Percentiles rank a stretch among this genome's conserved stretches.
These are phyloP conservation scores for Lathronympha strigana DNA, from an alignment of 2,888 invertebrate species.

Conservation along the genomic window DNA sequence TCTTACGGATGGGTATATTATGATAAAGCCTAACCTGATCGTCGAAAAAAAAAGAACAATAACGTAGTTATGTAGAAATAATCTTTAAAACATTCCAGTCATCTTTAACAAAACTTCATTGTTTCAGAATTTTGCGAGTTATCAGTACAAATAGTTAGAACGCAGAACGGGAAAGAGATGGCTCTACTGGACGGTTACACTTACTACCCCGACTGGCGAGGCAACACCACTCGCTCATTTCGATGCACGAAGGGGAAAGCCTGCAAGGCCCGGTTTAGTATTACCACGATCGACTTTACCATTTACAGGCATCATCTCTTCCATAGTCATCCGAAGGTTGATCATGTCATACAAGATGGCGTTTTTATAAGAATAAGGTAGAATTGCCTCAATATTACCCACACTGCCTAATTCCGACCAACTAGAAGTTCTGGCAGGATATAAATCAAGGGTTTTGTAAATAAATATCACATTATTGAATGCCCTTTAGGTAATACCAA, in stretches of 20 bases:
- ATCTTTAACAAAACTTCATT: neutral
- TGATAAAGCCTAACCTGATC: no score
- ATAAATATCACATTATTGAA: no score
- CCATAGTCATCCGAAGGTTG: constrained; percentile 50
- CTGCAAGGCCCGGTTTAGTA: constrained; percentile 32
- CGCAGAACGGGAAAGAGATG: constrained; percentile 37
- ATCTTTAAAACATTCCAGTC: no score
- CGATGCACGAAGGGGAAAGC: constrained; percentile 34
- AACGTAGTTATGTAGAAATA: no score
- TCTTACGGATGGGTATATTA: no score
- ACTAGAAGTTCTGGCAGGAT: no score
- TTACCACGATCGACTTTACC: neutral
- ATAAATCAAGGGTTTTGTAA: no score
- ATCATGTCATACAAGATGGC: constrained; percentile 47
- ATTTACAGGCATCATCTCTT: constrained; percentile 38
- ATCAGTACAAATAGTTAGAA: constrained; percentile 22
- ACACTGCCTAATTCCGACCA: no score
- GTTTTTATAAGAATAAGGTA: constrained; percentile 42
- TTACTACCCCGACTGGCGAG: constrained; percentile 33
- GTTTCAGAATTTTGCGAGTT: constrained; percentile 11
- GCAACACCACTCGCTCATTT: constrained; percentile 1
- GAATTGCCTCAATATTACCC: no score
- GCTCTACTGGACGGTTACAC: constrained; percentile 42
- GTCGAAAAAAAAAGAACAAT: no score
- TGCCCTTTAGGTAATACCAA: no score